phyloP scores from a whole-genome alignment of 2,797 vertebrate genomes.

The Eremophila alpestris region DNA sequence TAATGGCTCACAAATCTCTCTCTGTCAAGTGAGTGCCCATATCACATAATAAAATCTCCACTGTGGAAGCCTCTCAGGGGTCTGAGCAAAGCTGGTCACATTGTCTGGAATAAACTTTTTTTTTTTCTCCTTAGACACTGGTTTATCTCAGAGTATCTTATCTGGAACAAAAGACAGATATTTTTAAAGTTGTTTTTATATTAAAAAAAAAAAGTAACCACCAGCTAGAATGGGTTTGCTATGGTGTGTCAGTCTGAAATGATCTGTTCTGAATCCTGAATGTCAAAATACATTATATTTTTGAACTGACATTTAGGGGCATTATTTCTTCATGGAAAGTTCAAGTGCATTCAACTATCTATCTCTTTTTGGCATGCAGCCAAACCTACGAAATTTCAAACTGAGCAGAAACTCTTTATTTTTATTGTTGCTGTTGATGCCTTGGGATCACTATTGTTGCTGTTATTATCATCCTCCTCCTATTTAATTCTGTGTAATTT shows the following conservation, averaged over 20 bases:
- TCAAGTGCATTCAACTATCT: neutral
- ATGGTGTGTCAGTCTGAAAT: neutral
- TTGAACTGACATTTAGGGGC: neutral
- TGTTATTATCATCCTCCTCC: neutral
- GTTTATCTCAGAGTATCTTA: neutral
- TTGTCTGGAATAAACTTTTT: neutral
- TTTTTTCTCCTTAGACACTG: neutral
- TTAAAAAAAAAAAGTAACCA: neutral
- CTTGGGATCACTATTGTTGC: neutral
- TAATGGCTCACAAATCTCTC: constrained; percentile 31
- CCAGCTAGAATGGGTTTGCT: neutral
- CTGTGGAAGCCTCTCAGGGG: neutral
- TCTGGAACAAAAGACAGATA: neutral
- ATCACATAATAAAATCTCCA: neutral
- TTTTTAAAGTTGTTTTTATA: neutral
- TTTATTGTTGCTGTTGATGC: neutral
- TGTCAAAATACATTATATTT: neutral
- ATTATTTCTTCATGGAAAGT: constrained; percentile 7
- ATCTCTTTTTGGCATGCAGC: neutral
- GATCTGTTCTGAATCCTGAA: neutral
- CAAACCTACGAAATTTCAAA: neutral
- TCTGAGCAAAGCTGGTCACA: neutral
- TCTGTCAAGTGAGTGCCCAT: neutral
- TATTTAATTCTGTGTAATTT: neutral
- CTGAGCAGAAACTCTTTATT: neutral